Evolutionary conservation across 2,797 vertebrate species (phyloP).

Genomic region (Helostoma temminkii): DNA sequence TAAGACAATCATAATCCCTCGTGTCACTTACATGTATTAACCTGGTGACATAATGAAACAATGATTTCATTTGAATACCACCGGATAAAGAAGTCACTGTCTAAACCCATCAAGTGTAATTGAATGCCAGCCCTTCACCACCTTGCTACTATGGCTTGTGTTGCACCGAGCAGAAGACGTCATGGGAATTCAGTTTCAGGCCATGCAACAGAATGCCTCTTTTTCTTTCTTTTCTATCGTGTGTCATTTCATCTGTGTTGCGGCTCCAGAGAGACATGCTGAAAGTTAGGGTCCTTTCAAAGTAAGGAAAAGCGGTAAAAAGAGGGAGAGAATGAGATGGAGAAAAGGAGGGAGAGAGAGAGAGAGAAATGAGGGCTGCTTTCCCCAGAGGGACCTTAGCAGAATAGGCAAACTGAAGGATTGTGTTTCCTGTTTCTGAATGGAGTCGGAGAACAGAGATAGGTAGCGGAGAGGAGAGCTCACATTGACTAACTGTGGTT

Average conservation of each 20-base stretch:
- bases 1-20: slow-evolving; percentile 4
- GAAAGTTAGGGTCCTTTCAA: slow-evolving; percentile 74
- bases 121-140: slow-evolving; percentile 52
- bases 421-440: slow-evolving; percentile 84
- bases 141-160: slow-evolving; percentile 59
- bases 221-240: slow-evolving; percentile 74
- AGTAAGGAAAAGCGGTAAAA: slow-evolving; percentile 44
- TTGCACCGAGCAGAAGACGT: slow-evolving; percentile 76
- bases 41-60: slow-evolving; percentile 56
- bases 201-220: slow-evolving; percentile 80
- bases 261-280: slow-evolving; percentile 70
- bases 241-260: slow-evolving; percentile 82
- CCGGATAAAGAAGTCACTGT: slow-evolving; percentile 80
- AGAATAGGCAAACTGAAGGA: slow-evolving; percentile 80
- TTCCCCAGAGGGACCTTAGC: slow-evolving; percentile 67
- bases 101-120: slow-evolving; percentile 74
- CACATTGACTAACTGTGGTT: slow-evolving; percentile 61
- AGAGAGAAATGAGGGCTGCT: slow-evolving; percentile 75
- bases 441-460: slow-evolving; percentile 63
- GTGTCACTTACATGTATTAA: slow-evolving; percentile 34
- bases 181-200: slow-evolving; percentile 83
- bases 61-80: slow-evolving; percentile 73
- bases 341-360: slow-evolving; percentile 53
- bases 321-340: slow-evolving; percentile 54
- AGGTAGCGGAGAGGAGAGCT: slow-evolving; percentile 55